These are phyloP conservation scores for Chironex yamaguchii DNA, from an alignment of 30 jellyfish, hydroid and myxozoan genomes.

Conservation along the genomic window DNA sequence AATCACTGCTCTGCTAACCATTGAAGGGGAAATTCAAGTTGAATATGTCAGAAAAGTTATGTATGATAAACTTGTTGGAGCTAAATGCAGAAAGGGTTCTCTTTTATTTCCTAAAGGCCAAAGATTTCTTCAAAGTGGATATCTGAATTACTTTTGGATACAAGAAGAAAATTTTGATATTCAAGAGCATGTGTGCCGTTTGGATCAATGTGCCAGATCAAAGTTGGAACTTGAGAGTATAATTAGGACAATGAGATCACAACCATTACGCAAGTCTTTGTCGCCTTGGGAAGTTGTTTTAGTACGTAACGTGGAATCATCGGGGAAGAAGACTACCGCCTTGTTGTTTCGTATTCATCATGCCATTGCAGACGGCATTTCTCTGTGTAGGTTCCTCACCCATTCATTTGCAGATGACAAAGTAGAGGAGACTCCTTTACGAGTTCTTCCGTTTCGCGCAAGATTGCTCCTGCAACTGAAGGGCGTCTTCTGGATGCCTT, in stretches of 20 bases:
- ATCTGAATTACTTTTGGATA: constrained; percentile 72
- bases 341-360: constrained; percentile 73
- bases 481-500: constrained; percentile 78
- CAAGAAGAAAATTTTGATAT: constrained; percentile 46
- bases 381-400: constrained; percentile 58
- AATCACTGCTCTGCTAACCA: constrained; percentile 62
- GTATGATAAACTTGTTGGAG: constrained; percentile 11
- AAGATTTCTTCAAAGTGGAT: constrained; percentile 55
- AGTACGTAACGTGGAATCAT: constrained; percentile 54
- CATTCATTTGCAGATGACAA: constrained; percentile 56
- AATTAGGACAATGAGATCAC: constrained; percentile 32
- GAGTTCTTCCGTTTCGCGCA: constrained; percentile 58
- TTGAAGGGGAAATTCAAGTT: constrained; percentile 54
- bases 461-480: constrained; percentile 35
- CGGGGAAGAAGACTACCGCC: constrained; percentile 63
- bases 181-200: constrained; percentile 52
- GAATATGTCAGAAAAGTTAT: constrained; percentile 21
- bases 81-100: not conserved
- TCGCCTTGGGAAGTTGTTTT: constrained; percentile 84
- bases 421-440: constrained; percentile 42
- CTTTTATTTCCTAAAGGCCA: constrained; percentile 41
- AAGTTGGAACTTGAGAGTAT: constrained; percentile 23
- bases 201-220: constrained; percentile 35
- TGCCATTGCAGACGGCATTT: constrained; percentile 84
- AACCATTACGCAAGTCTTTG: constrained; percentile 30